A percentile compares a stretch with the other conserved stretches of the same genome.
phyloP scores from a whole-genome alignment of 2,888 invertebrate species.

The Auanema freiburgensis region DNA sequence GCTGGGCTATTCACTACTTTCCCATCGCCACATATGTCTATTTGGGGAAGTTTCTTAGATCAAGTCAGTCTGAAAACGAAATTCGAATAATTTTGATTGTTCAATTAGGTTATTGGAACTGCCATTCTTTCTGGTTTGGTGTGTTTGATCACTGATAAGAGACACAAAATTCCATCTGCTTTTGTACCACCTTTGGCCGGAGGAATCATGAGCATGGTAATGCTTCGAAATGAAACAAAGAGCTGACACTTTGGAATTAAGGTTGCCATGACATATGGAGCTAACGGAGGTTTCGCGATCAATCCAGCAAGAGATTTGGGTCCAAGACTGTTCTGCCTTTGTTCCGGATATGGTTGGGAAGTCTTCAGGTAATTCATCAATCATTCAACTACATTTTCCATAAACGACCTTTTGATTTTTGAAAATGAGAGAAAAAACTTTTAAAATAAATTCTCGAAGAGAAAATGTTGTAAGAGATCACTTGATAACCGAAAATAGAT shows the following conservation, averaged over 20 bases:
- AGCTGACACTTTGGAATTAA: conserved; percentile 4
- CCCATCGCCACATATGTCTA: conserved; percentile 66
- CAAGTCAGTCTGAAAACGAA: conserved; percentile 64
- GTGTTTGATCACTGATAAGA: conserved; percentile 58
- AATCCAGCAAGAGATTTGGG: conserved; percentile 70
- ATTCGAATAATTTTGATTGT: conserved; percentile 4
- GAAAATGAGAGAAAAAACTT: background rate
- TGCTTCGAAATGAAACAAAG: background rate
- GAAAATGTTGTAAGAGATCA: too few species aligned
- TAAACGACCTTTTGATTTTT: too few species aligned
- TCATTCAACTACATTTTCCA: background rate
- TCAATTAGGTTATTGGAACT: conserved; percentile 60
- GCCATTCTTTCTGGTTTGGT: conserved; percentile 59
- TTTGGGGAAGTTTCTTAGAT: conserved; percentile 67
- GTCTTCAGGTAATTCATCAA: conserved; percentile 50
- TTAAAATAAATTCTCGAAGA: conserved; percentile 1
- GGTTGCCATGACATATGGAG: conserved; percentile 66
- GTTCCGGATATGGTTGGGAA: conserved; percentile 59
- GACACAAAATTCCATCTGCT: conserved; percentile 56
- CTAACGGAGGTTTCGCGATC: conserved; percentile 71
- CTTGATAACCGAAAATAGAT: too few species aligned
- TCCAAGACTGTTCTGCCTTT: conserved; percentile 58
- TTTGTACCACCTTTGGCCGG: conserved; percentile 58
- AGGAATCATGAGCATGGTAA: conserved; percentile 56
- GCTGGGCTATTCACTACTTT: conserved; percentile 71